These are phyloP conservation scores for Neelides sp. DNA, from an alignment of 1,140 invertebrate genomes.

Conservation along the genomic window DNA sequence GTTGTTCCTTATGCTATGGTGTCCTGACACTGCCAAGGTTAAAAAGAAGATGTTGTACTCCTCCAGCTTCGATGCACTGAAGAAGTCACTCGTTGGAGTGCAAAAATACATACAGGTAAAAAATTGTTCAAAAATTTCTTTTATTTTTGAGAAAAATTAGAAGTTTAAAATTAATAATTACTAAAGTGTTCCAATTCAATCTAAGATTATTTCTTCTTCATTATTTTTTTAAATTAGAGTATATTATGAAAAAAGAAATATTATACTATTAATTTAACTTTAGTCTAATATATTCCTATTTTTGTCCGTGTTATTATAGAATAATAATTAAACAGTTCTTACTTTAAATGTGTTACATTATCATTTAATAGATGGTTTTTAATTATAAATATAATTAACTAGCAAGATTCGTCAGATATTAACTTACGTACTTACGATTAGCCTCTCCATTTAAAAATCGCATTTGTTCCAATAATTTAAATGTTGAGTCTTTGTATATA, in stretches of 20 bases:
- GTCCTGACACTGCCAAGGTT: slow-evolving; percentile 89
- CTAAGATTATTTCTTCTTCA: not conserved
- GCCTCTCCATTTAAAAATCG: no score
- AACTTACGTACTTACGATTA: no score
- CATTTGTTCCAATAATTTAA: no score
- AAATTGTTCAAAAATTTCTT: slow-evolving; percentile 1
- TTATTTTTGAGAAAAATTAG: no score
- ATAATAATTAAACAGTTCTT: no score
- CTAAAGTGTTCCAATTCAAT: not conserved
- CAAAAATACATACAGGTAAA: slow-evolving; percentile 84
- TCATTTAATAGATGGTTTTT: no score
- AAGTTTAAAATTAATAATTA: slow-evolving; percentile 1
- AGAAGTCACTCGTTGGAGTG: slow-evolving; percentile 86
- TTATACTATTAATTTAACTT: not conserved
- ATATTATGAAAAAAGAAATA: slow-evolving; percentile 7
- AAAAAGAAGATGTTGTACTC: slow-evolving; percentile 99
- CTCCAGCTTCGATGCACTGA: slow-evolving; percentile 87
- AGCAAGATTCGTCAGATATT: no score
- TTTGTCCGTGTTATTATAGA: no score
- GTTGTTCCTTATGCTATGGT: slow-evolving; percentile 91
- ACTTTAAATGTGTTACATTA: no score
- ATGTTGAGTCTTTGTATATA: no score
- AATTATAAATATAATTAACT: no score
- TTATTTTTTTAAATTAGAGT: not conserved
- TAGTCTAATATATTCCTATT: slow-evolving; percentile 3